Percentiles rank a stretch among this genome's conserved stretches.
Evolutionary conservation across 64 coral and sea anemone species (phyloP).

Genomic region (Montipora cactus): DNA sequence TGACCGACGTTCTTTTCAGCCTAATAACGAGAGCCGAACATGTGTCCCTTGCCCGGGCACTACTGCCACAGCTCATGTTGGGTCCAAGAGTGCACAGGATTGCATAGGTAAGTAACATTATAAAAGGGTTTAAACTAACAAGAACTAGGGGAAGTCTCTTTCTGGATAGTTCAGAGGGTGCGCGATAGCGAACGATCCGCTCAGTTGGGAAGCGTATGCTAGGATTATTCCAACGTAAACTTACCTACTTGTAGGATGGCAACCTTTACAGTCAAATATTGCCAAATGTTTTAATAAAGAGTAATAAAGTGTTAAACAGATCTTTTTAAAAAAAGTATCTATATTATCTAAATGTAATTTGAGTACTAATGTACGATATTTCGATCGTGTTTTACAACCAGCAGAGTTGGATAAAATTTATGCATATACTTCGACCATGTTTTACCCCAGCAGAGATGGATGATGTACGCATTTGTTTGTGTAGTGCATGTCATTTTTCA

Average conservation of each 20-base stretch:
- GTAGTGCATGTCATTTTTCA: no score
- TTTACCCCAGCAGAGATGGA: no score
- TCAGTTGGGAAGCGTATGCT: neutral
- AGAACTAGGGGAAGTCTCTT: neutral
- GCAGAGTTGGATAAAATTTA: no score
- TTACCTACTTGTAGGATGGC: neutral
- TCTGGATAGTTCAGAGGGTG: neutral
- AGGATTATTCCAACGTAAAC: neutral
- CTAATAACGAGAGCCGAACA: slow-evolving; percentile 20
- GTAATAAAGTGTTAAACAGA: neutral
- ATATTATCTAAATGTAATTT: neutral
- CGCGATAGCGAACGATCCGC: neutral
- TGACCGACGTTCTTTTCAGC: slow-evolving; percentile 69
- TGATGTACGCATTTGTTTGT: no score
- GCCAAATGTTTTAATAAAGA: neutral
- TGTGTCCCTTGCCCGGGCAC: slow-evolving; percentile 75
- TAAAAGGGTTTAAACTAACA: neutral
- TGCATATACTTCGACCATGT: no score
- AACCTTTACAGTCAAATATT: neutral
- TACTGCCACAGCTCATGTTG: slow-evolving; percentile 34
- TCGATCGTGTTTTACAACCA: no score
- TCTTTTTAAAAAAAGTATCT: neutral
- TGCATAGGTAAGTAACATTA: slow-evolving; percentile 60
- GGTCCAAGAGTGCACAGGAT: slow-evolving; percentile 22
- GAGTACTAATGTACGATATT: neutral